Percentiles rank a stretch among this genome's conserved stretches.
phyloP scores from a whole-genome alignment of 2,888 invertebrate species.

The Drosophila subquinaria region DNA sequence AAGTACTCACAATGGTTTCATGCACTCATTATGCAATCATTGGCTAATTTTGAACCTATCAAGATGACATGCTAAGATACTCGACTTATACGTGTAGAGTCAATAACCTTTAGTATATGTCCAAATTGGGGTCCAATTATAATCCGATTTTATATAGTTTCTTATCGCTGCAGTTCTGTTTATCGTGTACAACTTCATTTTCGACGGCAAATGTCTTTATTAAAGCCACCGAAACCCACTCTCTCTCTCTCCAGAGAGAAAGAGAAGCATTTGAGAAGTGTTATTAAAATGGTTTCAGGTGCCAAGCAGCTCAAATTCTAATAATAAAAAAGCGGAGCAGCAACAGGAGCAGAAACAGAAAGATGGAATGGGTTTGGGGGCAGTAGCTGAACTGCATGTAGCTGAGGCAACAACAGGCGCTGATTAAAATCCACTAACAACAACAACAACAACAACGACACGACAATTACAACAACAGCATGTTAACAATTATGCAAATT shows the following conservation, averaged over 20 bases:
- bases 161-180: conserved; percentile 33
- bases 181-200: conserved; percentile 70
- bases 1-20: neutral
- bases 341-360: neutral
- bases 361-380: neutral
- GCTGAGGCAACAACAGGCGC: conserved; percentile 40
- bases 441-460: conserved; percentile 60
- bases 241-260: neutral
- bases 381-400: conserved; percentile 48
- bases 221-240: conserved; percentile 39
- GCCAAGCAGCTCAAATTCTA: conserved; percentile 69
- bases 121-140: conserved; percentile 38
- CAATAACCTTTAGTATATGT: conserved; percentile 37
- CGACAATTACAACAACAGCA: conserved; percentile 75
- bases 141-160: conserved; percentile 28
- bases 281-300: conserved; percentile 63
- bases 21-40: neutral
- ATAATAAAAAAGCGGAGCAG: conserved; percentile 39
- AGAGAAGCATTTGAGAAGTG: conserved; percentile 44
- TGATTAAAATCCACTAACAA: conserved; percentile 69
- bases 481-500: conserved; percentile 85
- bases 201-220: conserved; percentile 69
- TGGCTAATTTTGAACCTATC: neutral
- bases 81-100: conserved; percentile 9
- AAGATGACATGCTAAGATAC: neutral